Base-by-base conservation (phyloP, 2,797 vertebrate genomes). In the Malacoctenus gilli region DNA sequence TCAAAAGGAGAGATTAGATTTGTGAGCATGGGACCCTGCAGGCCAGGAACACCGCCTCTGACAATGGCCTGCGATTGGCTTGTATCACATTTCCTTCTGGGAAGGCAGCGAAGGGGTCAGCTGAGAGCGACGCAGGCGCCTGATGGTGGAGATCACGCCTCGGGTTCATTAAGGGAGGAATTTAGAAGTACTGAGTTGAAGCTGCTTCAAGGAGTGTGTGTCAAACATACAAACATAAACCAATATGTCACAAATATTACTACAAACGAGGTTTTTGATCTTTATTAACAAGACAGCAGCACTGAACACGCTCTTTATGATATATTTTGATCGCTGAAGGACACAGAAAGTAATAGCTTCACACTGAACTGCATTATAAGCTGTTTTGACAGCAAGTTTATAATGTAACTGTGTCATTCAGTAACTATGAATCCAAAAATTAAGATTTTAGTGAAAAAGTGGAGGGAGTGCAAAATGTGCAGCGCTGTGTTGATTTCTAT, bases 1-100 rank as follows among this genome's bases (percentile, higher is more conserved):
- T 87, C 85, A 87, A 89, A 86, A 59, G 75, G 44, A 57, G 14
- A 84, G 83, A 90, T 91, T 85, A 87, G 75, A 90, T 91, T 81
- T 80, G 78, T 77, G 70, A 75, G 77, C 58, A 59, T 41, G 65
- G 59, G 50, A 60, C 64, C 67, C 79, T 59, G 67, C 63, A 79
- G 84, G 85, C 66, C 47, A 63, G 54, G 59, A 82, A 70, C 65
- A 75, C 23, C 48, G 80, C 39, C 49, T 73, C 62, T 75, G 75
- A 84, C 68, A 61, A 72, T 64, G 61, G 59, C 61, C 51, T 70
- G 43, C 58, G 82, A 85, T 68, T 77, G 76, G 69, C 53, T 80
- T 57, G 55, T 73, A 66, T 59, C 59, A 58, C 5, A 9, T 52
- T 57, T 20, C 32, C 60, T 42, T n/a, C 32, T 41, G 62, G 59